Conservation (phyloP, 2,888 invertebrate species). For the Agrochola lychnidis region DNA sequence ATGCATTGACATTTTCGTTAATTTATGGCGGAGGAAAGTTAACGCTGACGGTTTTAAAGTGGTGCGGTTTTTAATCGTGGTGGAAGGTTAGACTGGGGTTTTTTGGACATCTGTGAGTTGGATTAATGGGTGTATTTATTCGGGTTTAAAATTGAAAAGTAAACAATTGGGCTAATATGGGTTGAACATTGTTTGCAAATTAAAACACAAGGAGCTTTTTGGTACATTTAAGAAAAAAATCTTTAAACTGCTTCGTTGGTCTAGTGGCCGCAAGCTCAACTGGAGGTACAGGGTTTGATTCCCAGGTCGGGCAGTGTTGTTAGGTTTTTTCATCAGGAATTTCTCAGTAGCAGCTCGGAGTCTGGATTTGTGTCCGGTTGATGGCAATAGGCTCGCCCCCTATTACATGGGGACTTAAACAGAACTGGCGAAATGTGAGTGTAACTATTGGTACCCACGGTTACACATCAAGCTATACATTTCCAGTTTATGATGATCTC, state of each 20-base stretch:
- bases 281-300: background rate
- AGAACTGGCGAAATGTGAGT: too few species aligned
- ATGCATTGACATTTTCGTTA: conserved; percentile 55
- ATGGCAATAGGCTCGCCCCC: too few species aligned
- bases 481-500: too few species aligned
- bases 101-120: background rate
- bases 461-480: too few species aligned
- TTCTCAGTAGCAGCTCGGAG: background rate
- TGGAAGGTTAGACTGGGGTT: background rate
- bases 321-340: background rate
- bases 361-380: background rate
- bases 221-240: background rate
- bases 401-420: too few species aligned
- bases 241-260: too few species aligned
- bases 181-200: background rate
- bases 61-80: conserved; percentile 31
- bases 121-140: background rate
- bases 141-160: background rate
- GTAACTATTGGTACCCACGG: too few species aligned
- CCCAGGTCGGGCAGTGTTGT: background rate
- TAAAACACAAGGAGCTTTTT: background rate
- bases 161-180: background rate
- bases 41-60: conserved; percentile 41
- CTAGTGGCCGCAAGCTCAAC: background rate
- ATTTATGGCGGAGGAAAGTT: conserved; percentile 43